Percentiles rank a stretch among this genome's conserved stretches.
These are phyloP conservation scores for Petaurus breviceps DNA, from an alignment of 2,113 vertebrate species.

Conservation along the genomic window DNA sequence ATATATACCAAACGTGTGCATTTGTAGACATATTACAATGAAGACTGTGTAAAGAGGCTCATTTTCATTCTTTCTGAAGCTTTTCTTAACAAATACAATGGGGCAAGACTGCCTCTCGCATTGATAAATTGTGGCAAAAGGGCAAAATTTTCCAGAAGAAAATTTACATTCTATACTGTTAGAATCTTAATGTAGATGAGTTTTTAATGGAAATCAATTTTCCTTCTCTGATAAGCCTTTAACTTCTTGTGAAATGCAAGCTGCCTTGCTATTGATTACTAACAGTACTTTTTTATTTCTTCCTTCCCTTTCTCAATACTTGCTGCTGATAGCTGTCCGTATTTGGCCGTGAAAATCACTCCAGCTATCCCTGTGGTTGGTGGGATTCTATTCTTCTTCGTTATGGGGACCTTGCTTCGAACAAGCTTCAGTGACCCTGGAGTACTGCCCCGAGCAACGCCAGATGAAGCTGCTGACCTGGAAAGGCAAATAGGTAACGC, in stretches of 20 bases:
- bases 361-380: slow-evolving; percentile 94
- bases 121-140: not conserved
- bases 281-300: slow-evolving; percentile 49
- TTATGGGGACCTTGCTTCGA: slow-evolving; percentile 94
- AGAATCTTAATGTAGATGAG: not conserved
- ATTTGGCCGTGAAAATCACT: slow-evolving; percentile 90
- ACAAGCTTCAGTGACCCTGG: slow-evolving; percentile 98
- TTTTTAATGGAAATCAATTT: slow-evolving; percentile 42
- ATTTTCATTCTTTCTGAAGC: not conserved
- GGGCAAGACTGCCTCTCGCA: not conserved
- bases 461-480: slow-evolving; percentile 95
- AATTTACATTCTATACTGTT: not conserved
- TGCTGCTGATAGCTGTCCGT: slow-evolving; percentile 88
- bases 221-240: not conserved
- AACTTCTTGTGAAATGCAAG: slow-evolving; percentile 5
- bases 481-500: slow-evolving; percentile 97
- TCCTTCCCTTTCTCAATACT: slow-evolving; percentile 60
- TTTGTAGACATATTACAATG: not conserved
- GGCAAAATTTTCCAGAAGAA: not conserved
- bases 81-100: not conserved
- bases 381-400: slow-evolving; percentile 94
- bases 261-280: slow-evolving; percentile 8
- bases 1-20: not conserved
- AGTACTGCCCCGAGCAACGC: slow-evolving; percentile 93
- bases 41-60: not conserved